phyloP scores from a whole-genome alignment of 1,140 invertebrate genomes.

The Pseudomyrmex dendroicus region DNA sequence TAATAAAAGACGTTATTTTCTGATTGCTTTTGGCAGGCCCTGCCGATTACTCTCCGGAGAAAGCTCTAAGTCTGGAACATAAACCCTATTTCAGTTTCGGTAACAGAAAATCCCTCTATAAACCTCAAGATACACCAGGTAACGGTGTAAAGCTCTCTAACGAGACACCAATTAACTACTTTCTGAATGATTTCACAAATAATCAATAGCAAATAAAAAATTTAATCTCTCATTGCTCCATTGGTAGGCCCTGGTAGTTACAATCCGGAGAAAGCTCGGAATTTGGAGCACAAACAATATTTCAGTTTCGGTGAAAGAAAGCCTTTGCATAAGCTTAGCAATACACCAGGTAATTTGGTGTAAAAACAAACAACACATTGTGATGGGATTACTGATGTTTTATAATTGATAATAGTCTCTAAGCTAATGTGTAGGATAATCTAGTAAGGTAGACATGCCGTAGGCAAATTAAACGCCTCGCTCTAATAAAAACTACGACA shows the following conservation, averaged over 20 bases:
- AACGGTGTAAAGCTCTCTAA: constrained; percentile 7
- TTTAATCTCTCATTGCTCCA: constrained; percentile 36
- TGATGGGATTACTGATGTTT: too few species aligned
- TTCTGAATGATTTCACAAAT: not conserved
- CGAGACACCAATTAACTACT: not conserved
- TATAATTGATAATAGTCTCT: too few species aligned
- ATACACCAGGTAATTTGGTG: constrained; percentile 77
- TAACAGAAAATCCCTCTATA: constrained; percentile 69
- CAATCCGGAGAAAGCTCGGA: constrained; percentile 72
- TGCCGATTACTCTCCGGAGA: constrained; percentile 72
- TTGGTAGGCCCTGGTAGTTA: constrained; percentile 70
- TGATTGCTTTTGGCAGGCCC: constrained; percentile 65
- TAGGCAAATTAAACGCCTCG: constrained; percentile 20
- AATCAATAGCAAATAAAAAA: constrained; percentile 13
- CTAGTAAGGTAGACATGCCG: not conserved
- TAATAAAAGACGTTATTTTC: constrained; percentile 3
- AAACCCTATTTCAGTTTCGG: constrained; percentile 72
- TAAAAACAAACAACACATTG: constrained; percentile 31
- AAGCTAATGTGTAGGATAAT: not conserved
- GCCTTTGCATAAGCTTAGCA: constrained; percentile 70
- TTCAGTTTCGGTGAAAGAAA: constrained; percentile 87
- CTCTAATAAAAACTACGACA: constrained; percentile 17
- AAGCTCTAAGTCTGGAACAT: constrained; percentile 60
- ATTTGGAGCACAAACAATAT: constrained; percentile 80
- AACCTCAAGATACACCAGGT: constrained; percentile 71